Percentiles rank a stretch among this genome's conserved stretches.
Conservation (phyloP, 2,888 invertebrate species). For the Sclerodermus sp. region DNA sequence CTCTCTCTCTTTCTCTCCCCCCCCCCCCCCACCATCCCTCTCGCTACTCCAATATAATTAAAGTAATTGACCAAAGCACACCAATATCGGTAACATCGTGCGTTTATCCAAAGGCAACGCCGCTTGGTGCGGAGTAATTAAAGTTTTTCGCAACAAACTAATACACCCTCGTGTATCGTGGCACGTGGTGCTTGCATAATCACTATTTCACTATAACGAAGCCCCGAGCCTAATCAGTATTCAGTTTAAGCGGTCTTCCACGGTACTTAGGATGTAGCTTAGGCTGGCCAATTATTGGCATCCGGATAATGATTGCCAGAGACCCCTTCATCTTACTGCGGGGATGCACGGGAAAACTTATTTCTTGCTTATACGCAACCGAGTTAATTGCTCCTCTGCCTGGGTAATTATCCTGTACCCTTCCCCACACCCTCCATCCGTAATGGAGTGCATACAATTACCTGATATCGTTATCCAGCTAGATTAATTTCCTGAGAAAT, state of each 20-base stretch:
- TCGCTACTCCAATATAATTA: too few species aligned
- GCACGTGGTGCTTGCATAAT: constrained; percentile 3
- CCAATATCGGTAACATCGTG: too few species aligned
- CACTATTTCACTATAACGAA: constrained; percentile 1
- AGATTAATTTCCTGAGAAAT: constrained; percentile 21
- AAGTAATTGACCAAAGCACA: too few species aligned
- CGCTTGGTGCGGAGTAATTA: constrained; percentile 1
- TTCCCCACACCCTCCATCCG: constrained; percentile 1
- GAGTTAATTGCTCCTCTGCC: constrained; percentile 3
- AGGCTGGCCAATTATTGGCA: constrained; percentile 12
- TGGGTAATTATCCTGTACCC: not conserved
- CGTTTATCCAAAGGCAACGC: not conserved
- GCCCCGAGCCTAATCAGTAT: constrained; percentile 15
- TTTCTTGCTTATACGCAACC: constrained; percentile 2
- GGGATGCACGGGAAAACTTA: not conserved
- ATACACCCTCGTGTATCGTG: not conserved
- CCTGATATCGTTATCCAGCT: constrained; percentile 16
- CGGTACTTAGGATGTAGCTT: constrained; percentile 9
- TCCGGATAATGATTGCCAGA: constrained; percentile 7
- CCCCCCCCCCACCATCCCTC: too few species aligned
- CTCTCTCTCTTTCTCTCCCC: too few species aligned
- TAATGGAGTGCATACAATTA: constrained; percentile 16
- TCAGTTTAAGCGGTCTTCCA: constrained; percentile 7
- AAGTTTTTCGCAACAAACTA: constrained; percentile 8
- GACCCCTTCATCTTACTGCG: not conserved